phyloP scores from a whole-genome alignment of 2,888 invertebrate species.

The Macroteleia sp. region DNA sequence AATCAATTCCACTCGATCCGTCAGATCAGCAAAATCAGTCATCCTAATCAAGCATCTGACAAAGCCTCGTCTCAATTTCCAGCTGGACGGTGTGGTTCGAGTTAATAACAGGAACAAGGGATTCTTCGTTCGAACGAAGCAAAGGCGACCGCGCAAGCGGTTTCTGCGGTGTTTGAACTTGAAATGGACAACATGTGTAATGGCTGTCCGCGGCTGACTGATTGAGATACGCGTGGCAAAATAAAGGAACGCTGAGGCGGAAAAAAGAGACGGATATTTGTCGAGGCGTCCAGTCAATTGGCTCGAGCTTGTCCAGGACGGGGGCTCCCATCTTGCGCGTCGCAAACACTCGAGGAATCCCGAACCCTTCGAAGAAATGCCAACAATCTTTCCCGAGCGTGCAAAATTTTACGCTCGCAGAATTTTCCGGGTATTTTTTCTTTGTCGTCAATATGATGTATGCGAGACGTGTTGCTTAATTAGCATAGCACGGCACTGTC shows the following conservation, averaged over 20 bases:
- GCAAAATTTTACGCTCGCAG: not conserved
- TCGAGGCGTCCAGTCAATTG: conserved; percentile 79
- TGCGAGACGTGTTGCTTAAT: conserved; percentile 11
- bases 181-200: conserved; percentile 83
- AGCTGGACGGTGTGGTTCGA: conserved; percentile 27
- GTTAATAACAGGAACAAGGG: conserved; percentile 55
- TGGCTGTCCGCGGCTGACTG: conserved; percentile 79
- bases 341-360: conserved; percentile 33
- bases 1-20: conserved; percentile 16
- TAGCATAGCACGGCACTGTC: conserved; percentile 20
- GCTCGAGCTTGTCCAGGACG: conserved; percentile 69
- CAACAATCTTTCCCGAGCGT: conserved; percentile 12
- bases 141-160: conserved; percentile 42
- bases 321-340: conserved; percentile 68
- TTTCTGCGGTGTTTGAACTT: conserved; percentile 78
- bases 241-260: conserved; percentile 39
- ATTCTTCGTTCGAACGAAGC: conserved; percentile 34
- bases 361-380: conserved; percentile 32
- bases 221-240: conserved; percentile 70
- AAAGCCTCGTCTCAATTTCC: conserved; percentile 28
- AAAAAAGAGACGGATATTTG: conserved; percentile 73
- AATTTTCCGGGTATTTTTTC: conserved; percentile 4
- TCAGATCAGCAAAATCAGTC: conserved; percentile 13
- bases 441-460: conserved; percentile 13
- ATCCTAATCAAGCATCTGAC: conserved; percentile 20